These are phyloP conservation scores for Melanotaenia duboulayi DNA, from an alignment of 2,113 vertebrate genomes.

Conservation along the genomic window DNA sequence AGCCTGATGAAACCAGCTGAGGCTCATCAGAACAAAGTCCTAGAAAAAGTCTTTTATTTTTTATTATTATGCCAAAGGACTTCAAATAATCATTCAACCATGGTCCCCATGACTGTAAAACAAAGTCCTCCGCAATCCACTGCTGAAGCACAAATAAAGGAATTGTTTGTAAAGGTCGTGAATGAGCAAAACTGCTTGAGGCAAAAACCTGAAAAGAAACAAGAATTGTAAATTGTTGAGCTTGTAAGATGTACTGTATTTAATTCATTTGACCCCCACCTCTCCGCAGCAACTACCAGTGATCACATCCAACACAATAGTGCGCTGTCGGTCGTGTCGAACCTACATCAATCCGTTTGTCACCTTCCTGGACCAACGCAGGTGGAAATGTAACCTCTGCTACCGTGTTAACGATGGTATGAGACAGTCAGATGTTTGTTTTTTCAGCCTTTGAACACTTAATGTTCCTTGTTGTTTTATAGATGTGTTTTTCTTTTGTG, in stretches of 20 bases:
- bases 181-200: background rate
- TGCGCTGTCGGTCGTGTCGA: slow-evolving; percentile 94
- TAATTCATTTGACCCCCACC: rapidly evolving
- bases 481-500: background rate
- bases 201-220: background rate
- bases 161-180: slow-evolving; percentile 22
- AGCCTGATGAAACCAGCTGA: background rate
- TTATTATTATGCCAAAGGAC: slow-evolving; percentile 11
- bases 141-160: background rate
- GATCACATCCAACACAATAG: slow-evolving; percentile 97
- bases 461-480: background rate
- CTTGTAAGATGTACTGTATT: background rate
- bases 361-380: slow-evolving; percentile 95
- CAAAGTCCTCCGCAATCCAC: slow-evolving; percentile 32
- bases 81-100: background rate
- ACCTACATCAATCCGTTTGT: slow-evolving; percentile 99
- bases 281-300: slow-evolving; percentile 92
- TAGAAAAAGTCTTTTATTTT: background rate
- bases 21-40: background rate
- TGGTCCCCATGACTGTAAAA: background rate
- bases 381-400: slow-evolving; percentile 98
- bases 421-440: background rate
- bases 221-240: background rate
- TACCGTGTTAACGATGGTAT: slow-evolving; percentile 96
- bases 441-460: background rate